phyloP scores from a whole-genome alignment of 1,140 invertebrate species.

The Bicyclus anynana region DNA sequence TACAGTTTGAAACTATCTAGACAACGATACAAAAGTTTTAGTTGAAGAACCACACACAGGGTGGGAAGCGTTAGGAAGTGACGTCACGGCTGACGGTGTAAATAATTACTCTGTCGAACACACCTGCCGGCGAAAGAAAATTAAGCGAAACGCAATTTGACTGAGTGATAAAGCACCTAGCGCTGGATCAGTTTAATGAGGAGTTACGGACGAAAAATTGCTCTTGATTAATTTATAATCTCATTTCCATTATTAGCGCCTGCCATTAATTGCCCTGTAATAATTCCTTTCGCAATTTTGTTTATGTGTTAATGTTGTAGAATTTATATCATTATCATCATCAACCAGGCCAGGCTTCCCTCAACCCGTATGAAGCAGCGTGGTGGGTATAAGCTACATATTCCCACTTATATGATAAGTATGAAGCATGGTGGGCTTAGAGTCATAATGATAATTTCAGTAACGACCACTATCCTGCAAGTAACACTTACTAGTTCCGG shows the following conservation, averaged over 20 bases:
- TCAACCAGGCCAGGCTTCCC: no score
- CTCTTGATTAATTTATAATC: constrained; percentile 69
- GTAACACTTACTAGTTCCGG: no score
- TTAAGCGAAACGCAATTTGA: constrained; percentile 77
- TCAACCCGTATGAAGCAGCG: no score
- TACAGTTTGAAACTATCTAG: constrained; percentile 55
- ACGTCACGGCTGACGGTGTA: constrained; percentile 69
- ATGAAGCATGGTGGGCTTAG: no score
- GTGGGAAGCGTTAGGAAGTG: constrained; percentile 40
- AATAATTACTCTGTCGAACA: constrained; percentile 77
- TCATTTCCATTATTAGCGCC: constrained; percentile 62
- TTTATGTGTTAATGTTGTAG: constrained; percentile 24
- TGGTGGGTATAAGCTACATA: no score
- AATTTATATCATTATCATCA: no score
- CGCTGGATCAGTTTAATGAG: constrained; percentile 73
- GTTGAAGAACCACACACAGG: constrained; percentile 39
- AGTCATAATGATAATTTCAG: no score
- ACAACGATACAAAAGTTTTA: constrained; percentile 54
- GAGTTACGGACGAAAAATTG: constrained; percentile 69
- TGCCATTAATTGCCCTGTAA: constrained; percentile 49
- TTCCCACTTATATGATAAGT: no score
- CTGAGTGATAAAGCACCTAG: constrained; percentile 75
- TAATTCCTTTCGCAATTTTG: constrained; percentile 43
- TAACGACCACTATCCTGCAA: no score
- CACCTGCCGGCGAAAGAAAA: constrained; percentile 76